Evolutionary conservation across 2,113 vertebrate genomes (phyloP), one percentile per base, ranked within the genome.

Genomic region (Poicephalus gulielmi): DNA sequence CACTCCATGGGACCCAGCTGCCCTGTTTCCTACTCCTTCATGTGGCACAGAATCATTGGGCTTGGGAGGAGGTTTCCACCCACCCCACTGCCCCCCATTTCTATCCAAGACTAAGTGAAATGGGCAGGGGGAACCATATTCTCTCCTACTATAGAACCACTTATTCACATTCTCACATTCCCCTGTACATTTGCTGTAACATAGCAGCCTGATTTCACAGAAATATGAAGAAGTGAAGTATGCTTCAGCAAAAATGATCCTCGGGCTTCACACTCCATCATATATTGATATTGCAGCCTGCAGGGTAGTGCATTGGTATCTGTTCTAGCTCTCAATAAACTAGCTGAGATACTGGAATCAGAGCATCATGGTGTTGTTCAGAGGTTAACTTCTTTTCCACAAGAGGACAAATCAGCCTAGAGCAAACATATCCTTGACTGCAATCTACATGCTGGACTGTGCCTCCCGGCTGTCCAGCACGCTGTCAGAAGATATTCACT

Each of bases 391-490:
- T 64, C 62, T 74, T 89, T 67, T 84, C 52, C 74, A 39, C 43
- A 79, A 60, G 86, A 62, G 69, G 62, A 44, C 76, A 87, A 84
- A 95, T 84, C 44, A 94, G 77, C 89, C 89, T 71, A 69, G 37
- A 95, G 91, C 89, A 91, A 95, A 62, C 50, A 75, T 55, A 92
- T 79, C 57, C 17, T 82, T 91, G 74, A 60, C 89, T 87, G 53
- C 62, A 91, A 88, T 88, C 47, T 79, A 71, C 46, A 75, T 43
- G 50, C 47, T 91, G 39, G 55, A 64, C 35, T 39, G 25, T 83
- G 83, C 33, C 62, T 95, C 74, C 52, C 81, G 57, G 74, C 73
- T 95, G 91, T 94, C 96, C 94, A 66, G 77, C 37, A 57, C 0
- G 0, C 70, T 94, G 93, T 85, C 94, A 94, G 77, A 91, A 89